Conservation (phyloP, 2,888 invertebrate species). For the Pachliopta kotzebuea region DNA sequence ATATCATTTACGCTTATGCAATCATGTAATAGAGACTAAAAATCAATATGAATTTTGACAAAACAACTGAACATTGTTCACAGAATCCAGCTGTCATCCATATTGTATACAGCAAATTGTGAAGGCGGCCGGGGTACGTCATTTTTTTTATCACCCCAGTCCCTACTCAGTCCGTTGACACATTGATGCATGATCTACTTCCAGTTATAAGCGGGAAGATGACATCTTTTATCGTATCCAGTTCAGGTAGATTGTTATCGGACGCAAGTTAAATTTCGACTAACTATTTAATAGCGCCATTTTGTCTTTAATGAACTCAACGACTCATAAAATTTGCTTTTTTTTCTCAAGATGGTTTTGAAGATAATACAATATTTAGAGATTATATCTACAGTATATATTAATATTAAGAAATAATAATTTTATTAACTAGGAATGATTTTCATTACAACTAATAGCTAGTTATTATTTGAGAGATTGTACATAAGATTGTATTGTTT, state of each 20-base stretch:
- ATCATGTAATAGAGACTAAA: conserved; percentile 1
- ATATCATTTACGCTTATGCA: too few relatives aligned
- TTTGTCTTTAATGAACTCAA: neutral
- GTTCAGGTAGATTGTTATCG: conserved; percentile 38
- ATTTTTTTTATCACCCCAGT: conserved; percentile 45
- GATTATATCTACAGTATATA: too few relatives aligned
- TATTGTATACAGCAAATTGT: conserved; percentile 61
- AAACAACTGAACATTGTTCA: conserved; percentile 41
- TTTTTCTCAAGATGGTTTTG: neutral
- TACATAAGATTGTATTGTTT: too few relatives aligned
- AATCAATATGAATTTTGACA: conserved; percentile 42
- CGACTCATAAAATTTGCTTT: neutral
- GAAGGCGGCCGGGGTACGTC: conserved; percentile 48
- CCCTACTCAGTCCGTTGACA: conserved; percentile 59
- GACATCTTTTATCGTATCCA: conserved; percentile 34
- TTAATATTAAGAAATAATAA: too few relatives aligned
- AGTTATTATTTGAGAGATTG: too few relatives aligned
- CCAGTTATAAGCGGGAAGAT: conserved; percentile 42
- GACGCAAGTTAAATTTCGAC: conserved; percentile 4
- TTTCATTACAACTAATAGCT: too few relatives aligned
- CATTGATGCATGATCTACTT: conserved; percentile 61
- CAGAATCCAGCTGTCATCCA: conserved; percentile 51
- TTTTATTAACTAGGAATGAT: too few relatives aligned
- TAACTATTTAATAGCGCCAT: neutral
- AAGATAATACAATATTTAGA: too few relatives aligned